phyloP scores from a whole-genome alignment of 2,888 invertebrate genomes.

The Pelosia muscerda region DNA sequence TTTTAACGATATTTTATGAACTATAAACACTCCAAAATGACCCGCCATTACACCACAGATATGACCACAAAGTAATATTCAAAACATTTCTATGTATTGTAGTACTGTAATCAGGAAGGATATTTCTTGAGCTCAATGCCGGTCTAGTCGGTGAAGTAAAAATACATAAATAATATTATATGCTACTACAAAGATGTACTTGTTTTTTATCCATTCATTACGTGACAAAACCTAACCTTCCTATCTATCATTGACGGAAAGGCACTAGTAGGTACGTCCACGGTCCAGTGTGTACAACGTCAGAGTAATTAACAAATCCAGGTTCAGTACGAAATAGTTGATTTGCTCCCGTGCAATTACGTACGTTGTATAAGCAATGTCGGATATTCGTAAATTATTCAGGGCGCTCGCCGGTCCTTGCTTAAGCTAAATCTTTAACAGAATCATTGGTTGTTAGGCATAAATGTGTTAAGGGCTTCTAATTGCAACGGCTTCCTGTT shows the following conservation, averaged over 20 bases:
- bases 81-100: too few relatives aligned
- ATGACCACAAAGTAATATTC: too few relatives aligned
- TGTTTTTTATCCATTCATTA: too few relatives aligned
- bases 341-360: constrained; percentile 38
- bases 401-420: constrained; percentile 33
- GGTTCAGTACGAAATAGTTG: constrained; percentile 19
- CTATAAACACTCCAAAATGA: too few relatives aligned
- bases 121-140: too few relatives aligned
- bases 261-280: background rate
- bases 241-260: background rate
- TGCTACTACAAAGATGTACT: too few relatives aligned
- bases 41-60: too few relatives aligned
- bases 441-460: constrained; percentile 10
- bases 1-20: too few relatives aligned
- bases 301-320: background rate
- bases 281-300: background rate
- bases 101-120: too few relatives aligned
- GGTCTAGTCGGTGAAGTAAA: too few relatives aligned
- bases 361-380: constrained; percentile 35
- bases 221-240: background rate
- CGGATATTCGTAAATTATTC: constrained; percentile 48
- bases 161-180: too few relatives aligned
- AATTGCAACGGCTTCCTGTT: constrained; percentile 19
- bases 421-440: constrained; percentile 43
- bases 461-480: constrained; percentile 26